phyloP scores from a whole-genome alignment of 2,888 invertebrate species.

The Nineta flava region DNA sequence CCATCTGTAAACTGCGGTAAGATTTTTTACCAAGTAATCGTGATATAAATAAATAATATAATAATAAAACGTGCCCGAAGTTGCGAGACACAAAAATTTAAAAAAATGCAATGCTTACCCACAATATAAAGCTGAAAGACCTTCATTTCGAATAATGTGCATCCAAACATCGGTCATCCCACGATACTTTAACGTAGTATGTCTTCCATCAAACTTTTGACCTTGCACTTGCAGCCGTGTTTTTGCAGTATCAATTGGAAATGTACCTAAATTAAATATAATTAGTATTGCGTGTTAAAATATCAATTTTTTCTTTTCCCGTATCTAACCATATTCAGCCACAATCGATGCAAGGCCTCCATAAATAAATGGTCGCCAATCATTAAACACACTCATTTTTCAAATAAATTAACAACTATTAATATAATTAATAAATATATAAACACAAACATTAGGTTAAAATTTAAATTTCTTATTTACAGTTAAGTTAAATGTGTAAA shows the following conservation, averaged over 20 bases:
- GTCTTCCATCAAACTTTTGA: conserved; percentile 61
- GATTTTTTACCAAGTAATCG: no score
- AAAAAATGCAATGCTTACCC: conserved; percentile 41
- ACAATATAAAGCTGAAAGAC: conserved; percentile 68
- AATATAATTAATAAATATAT: no score
- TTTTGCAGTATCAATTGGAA: conserved; percentile 93
- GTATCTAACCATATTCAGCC: conserved; percentile 68
- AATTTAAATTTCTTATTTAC: no score
- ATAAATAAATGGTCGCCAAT: conserved; percentile 89
- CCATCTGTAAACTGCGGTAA: no score
- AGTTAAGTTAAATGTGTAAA: no score
- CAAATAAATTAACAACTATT: no score
- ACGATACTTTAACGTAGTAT: conserved; percentile 61
- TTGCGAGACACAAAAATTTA: no score
- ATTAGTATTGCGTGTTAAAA: conserved; percentile 2
- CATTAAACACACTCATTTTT: conserved; percentile 17
- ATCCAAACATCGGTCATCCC: conserved; percentile 87
- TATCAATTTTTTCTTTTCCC: conserved; percentile 20
- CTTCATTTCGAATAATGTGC: conserved; percentile 76
- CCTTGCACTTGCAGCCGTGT: conserved; percentile 90
- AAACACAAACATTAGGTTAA: no score
- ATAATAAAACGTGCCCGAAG: no score
- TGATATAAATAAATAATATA: no score
- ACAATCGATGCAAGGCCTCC: conserved; percentile 86
- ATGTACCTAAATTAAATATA: conserved; percentile 50